phyloP scores from a whole-genome alignment of 2,888 invertebrate genomes.

The Eubasilissa splendida region DNA sequence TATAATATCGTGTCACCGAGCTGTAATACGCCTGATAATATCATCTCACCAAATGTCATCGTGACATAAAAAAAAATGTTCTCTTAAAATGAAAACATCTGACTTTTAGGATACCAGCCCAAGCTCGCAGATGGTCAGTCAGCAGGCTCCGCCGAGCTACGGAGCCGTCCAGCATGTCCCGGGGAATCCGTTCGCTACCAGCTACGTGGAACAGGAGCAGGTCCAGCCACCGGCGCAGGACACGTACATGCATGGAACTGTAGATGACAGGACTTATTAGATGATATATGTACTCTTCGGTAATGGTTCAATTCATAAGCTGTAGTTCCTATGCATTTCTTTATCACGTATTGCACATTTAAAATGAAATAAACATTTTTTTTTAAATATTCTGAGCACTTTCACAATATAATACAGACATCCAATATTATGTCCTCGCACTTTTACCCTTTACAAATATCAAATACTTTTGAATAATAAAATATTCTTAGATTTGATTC shows the following conservation, averaged over 20 bases:
- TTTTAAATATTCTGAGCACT: background rate
- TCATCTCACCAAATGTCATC: no score
- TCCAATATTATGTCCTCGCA: no score
- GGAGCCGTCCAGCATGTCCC: slow-evolving; percentile 76
- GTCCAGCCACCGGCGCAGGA: slow-evolving; percentile 79
- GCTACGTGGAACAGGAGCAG: slow-evolving; percentile 74
- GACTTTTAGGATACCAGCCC: slow-evolving; percentile 50
- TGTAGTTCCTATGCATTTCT: background rate
- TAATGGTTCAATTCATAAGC: slow-evolving; percentile 16
- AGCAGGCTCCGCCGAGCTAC: slow-evolving; percentile 70
- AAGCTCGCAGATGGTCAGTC: slow-evolving; percentile 62
- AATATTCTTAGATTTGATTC: no score
- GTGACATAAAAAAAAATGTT: no score
- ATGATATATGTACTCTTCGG: slow-evolving; percentile 31
- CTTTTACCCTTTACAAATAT: no score
- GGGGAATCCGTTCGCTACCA: slow-evolving; percentile 72
- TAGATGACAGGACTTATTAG: slow-evolving; percentile 69
- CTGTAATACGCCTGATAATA: no score
- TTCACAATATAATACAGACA: background rate
- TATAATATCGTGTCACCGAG: no score
- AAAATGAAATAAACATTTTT: background rate
- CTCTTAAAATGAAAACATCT: background rate
- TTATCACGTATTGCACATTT: no score
- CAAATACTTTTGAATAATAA: no score
- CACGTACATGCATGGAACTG: slow-evolving; percentile 71